These are phyloP conservation scores for Embidobia sp. DNA, from an alignment of 2,888 invertebrate genomes.

Conservation along the genomic window DNA sequence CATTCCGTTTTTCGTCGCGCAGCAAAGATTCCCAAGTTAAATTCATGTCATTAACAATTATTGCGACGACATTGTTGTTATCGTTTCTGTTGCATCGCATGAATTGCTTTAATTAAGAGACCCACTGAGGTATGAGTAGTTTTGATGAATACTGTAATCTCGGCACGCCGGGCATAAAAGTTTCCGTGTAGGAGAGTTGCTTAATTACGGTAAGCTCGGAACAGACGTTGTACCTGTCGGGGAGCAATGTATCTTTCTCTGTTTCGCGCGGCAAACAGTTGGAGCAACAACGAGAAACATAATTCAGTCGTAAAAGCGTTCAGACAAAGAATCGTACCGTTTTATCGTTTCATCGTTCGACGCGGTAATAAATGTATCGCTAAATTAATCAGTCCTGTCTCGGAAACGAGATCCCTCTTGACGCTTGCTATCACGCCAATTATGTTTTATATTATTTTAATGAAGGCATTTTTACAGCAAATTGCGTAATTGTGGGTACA, in stretches of 20 bases:
- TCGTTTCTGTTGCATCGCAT: conserved; percentile 33
- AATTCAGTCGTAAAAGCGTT: conserved; percentile 52
- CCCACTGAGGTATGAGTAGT: conserved; percentile 48
- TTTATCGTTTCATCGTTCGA: conserved; percentile 53
- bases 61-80: conserved; percentile 30
- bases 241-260: conserved; percentile 19
- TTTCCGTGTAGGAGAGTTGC: conserved; percentile 41
- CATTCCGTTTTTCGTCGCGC: conserved; percentile 5
- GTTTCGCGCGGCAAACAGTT: conserved; percentile 17
- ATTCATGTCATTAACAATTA: conserved; percentile 33
- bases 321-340: conserved; percentile 57
- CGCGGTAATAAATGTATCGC: conserved; percentile 58
- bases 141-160: conserved; percentile 58
- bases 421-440: conserved; percentile 11
- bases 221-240: conserved; percentile 30
- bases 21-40: conserved; percentile 18
- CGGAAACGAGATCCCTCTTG: conserved; percentile 35
- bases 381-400: conserved; percentile 57
- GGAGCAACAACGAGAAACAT: conserved; percentile 35
- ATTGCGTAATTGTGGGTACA: conserved; percentile 17
- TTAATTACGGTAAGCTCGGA: conserved; percentile 53
- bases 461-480: conserved; percentile 18
- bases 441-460: conserved; percentile 46
- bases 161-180: conserved; percentile 33
- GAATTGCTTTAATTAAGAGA: conserved; percentile 55